Evolutionary conservation across 1,140 invertebrate genomes (phyloP), one percentile per base, ranked within the genome.

Genomic region (Pseudomyrmex dendroicus): DNA sequence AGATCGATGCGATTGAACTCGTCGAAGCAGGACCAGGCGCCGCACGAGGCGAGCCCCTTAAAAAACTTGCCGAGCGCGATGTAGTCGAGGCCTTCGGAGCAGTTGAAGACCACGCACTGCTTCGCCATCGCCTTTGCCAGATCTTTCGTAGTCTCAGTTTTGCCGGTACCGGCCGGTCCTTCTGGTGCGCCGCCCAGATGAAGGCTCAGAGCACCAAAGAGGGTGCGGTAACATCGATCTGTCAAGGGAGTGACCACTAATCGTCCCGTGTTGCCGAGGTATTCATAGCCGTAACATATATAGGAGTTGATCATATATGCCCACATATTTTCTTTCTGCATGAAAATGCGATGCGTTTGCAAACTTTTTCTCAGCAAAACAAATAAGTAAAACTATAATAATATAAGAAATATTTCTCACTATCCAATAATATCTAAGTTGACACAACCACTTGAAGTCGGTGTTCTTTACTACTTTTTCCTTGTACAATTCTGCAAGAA

Each of bases 21-120:
- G 92, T 99, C 98, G 92, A 99, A 99, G 93, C 98, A 99, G 0
- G 98, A 98, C 98, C 98, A 99, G 5, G 98, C 98, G 0, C 98
- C 99, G 92, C 98, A 99, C 0, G 98, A 98, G 0, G 98, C 98
- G 59, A 99, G 94, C 72, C 98, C 98, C 96, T 99, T 99, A 92
- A 99, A 99, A 94, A 99, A 99, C 94, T 99, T 99, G 85, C 98
- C 98, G 13, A 99, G 94, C 15, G 98, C 98, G 86, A 98, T 96
- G 90, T 99, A 99, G 94, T 99, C 98, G 50, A 99, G 93, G 50
- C 98, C 98, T 91, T 98, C 97, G 0, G 98, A 99, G 90, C 98
- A 99, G 94, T 99, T 99, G 92, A 99, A 99, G 0, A 99, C 98
- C 0, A 99, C 98, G 92, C 98, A 99, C 92, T 99, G 98, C 91